Percentiles rank a stretch among this genome's conserved stretches.
These are phyloP conservation scores for Stercorarius parasiticus DNA, from an alignment of 2,113 vertebrate species.

Conservation along the genomic window DNA sequence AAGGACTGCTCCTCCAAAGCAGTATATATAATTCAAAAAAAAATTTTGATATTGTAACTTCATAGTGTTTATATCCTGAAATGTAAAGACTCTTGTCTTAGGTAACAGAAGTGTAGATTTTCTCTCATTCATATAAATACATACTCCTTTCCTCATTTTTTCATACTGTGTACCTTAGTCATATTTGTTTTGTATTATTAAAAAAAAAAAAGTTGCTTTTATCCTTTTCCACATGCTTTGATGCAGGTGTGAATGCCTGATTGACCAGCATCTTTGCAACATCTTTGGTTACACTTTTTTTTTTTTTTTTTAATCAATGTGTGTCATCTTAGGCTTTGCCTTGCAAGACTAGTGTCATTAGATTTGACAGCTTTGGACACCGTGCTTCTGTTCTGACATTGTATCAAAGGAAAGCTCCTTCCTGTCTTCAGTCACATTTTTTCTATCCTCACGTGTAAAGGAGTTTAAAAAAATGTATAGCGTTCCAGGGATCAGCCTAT, in stretches of 20 bases:
- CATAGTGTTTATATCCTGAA: background rate
- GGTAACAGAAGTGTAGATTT: background rate
- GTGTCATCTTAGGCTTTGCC: background rate
- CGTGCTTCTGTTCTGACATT: background rate
- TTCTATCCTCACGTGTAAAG: background rate
- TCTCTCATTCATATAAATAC: background rate
- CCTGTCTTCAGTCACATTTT: background rate
- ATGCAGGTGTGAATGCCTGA: background rate
- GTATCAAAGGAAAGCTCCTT: background rate
- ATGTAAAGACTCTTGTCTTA: background rate
- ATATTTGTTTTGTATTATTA: background rate
- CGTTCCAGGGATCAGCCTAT: background rate
- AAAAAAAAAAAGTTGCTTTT: background rate
- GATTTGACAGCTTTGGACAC: background rate
- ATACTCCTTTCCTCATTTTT: background rate
- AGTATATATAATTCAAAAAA: background rate
- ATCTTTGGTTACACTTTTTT: background rate
- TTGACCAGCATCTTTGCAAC: background rate
- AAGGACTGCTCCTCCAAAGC: background rate
- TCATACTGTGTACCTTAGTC: background rate
- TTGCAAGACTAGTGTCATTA: background rate
- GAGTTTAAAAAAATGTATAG: background rate
- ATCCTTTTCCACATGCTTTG: background rate
- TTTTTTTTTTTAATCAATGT: background rate
- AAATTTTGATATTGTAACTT: background rate